Evolutionary conservation across 2,797 vertebrate species (phyloP).

Genomic region (Saxicola maurus): DNA sequence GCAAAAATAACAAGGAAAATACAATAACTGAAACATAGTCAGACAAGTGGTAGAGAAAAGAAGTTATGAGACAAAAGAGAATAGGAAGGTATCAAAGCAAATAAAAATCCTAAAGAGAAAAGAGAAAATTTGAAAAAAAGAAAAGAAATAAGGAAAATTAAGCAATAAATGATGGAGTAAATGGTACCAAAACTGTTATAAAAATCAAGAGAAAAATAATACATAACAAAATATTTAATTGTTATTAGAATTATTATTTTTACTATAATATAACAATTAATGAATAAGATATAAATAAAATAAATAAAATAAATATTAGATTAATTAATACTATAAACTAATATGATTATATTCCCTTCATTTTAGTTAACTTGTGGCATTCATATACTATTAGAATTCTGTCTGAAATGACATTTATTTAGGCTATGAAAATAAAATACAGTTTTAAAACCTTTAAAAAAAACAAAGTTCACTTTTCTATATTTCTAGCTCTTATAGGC

Average conservation of each 20-base stretch:
- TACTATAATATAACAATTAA: fast-evolving
- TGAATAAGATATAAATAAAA: neutral
- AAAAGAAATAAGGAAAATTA: neutral
- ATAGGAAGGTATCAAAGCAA: neutral
- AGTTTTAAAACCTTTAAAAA: neutral
- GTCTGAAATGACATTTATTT: neutral
- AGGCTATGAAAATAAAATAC: neutral
- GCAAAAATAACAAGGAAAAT: neutral
- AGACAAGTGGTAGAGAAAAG: neutral
- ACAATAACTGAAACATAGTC: neutral
- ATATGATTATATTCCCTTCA: neutral
- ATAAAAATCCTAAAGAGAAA: neutral
- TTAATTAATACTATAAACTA: neutral
- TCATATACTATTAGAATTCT: neutral
- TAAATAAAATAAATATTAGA: neutral
- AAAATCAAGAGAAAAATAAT: neutral
- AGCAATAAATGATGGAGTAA: neutral
- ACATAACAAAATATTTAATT: neutral
- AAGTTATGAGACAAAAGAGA: neutral
- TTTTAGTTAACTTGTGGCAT: neutral
- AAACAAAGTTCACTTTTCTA: neutral
- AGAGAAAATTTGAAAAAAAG: neutral
- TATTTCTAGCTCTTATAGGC: neutral
- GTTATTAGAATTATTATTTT: neutral
- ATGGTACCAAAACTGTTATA: neutral